Evolutionary conservation across 2,797 vertebrate species (phyloP).

Genomic region (Sebastes aleutianus): DNA sequence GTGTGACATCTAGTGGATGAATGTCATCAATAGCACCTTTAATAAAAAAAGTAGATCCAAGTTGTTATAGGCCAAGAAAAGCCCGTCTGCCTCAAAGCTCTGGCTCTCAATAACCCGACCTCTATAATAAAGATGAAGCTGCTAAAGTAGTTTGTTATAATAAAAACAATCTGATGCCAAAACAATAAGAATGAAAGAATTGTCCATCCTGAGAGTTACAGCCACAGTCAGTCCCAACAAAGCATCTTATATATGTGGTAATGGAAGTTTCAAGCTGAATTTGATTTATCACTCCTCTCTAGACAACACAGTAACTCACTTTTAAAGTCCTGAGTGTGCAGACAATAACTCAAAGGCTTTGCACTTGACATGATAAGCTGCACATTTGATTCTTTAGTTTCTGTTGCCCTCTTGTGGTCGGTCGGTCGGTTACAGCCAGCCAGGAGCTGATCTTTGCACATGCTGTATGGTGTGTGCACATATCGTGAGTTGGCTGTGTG

Average conservation of each 20-base stretch:
- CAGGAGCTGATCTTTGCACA: neutral
- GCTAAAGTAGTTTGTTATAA: neutral
- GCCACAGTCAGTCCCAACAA: neutral
- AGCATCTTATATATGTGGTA: neutral
- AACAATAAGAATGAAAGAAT: neutral
- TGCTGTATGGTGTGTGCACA: neutral
- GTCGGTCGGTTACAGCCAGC: neutral
- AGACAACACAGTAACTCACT: neutral
- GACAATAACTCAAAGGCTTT: neutral
- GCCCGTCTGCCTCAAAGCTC: rapidly evolving
- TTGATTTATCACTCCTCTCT: neutral
- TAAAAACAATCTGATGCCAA: neutral
- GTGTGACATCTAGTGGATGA: too few relatives aligned
- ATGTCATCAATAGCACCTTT: too few relatives aligned
- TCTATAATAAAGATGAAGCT: neutral
- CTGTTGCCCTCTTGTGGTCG: slow-evolving; percentile 49
- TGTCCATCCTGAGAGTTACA: neutral
- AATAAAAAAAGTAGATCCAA: neutral
- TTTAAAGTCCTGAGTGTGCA: neutral
- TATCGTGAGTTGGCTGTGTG: neutral
- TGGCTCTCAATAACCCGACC: neutral
- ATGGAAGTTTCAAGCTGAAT: neutral
- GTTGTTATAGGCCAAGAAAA: neutral
- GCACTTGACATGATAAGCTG: neutral
- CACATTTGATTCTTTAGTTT: neutral